Evolutionary conservation across 2,113 vertebrate species (phyloP).

Genomic region (Nibea albiflora): DNA sequence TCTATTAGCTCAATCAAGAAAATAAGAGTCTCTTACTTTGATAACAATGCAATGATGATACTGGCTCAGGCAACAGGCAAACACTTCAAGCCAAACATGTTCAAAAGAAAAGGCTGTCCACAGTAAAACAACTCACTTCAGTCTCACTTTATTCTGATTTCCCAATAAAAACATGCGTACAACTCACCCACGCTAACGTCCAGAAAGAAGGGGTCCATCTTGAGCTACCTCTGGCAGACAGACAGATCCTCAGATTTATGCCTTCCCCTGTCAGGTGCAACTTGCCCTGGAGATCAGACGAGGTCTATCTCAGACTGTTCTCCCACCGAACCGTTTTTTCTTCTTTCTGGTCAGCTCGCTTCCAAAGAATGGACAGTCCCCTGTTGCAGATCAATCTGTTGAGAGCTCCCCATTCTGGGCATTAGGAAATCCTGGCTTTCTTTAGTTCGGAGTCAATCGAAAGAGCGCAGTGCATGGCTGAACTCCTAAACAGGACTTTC

Average conservation of each 20-base stretch:
- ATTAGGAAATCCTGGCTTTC: constrained; percentile 89
- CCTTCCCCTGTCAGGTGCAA: constrained; percentile 61
- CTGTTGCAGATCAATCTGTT: constrained; percentile 86
- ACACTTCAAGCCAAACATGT: not conserved
- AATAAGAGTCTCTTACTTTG: not conserved
- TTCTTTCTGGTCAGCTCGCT: constrained; percentile 50
- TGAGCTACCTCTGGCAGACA: constrained; percentile 36
- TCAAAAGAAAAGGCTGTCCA: not conserved
- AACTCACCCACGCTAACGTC: constrained; percentile 78
- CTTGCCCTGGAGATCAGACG: constrained; percentile 53
- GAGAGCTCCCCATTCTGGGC: constrained; percentile 79
- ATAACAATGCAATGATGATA: not conserved
- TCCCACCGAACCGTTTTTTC: constrained; percentile 48
- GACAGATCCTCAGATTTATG: constrained; percentile 52
- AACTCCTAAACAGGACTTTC: constrained; percentile 79
- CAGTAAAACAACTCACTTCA: not conserved
- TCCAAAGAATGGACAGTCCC: constrained; percentile 84
- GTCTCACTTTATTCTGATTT: not conserved
- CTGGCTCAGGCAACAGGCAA: too few relatives aligned
- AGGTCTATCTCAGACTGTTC: constrained; percentile 55
- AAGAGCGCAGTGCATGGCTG: constrained; percentile 66
- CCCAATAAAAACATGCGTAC: constrained; percentile 17
- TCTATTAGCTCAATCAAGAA: not conserved
- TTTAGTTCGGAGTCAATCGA: constrained; percentile 75
- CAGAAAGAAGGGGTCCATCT: constrained; percentile 81